Evolutionary conservation across 2,113 vertebrate genomes (phyloP).

Genomic region (Calidris pugnax): DNA sequence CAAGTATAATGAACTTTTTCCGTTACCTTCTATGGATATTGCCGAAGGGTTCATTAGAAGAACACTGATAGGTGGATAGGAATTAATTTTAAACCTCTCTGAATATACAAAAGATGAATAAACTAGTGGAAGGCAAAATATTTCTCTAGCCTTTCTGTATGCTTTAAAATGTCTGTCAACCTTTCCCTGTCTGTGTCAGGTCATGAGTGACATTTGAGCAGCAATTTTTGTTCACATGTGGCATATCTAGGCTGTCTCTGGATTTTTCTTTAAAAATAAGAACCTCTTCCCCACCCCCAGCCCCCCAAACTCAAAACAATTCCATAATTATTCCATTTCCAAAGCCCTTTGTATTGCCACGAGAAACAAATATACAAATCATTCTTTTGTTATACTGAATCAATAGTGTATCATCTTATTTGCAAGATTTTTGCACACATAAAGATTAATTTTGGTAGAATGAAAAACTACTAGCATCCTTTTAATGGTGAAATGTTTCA

Average conservation of each 20-base stretch:
- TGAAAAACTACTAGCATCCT: background rate
- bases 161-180: background rate
- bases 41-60: background rate
- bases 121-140: background rate
- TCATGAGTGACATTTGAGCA: slow-evolving; percentile 36
- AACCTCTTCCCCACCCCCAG: background rate
- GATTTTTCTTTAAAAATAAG: slow-evolving; percentile 13
- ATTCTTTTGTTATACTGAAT: background rate
- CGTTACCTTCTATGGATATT: background rate
- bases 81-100: slow-evolving; percentile 2
- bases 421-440: background rate
- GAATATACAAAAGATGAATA: background rate
- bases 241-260: slow-evolving; percentile 1
- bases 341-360: background rate
- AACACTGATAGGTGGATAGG: background rate
- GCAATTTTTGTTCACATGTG: slow-evolving; percentile 6
- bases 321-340: background rate
- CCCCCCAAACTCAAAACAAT: background rate
- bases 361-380: background rate
- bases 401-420: background rate
- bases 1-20: background rate
- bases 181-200: background rate
- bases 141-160: background rate
- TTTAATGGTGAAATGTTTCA: background rate
- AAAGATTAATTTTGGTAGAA: background rate